Conservation (phyloP, 2,113 vertebrate species). For the Ochotona princeps region DNA sequence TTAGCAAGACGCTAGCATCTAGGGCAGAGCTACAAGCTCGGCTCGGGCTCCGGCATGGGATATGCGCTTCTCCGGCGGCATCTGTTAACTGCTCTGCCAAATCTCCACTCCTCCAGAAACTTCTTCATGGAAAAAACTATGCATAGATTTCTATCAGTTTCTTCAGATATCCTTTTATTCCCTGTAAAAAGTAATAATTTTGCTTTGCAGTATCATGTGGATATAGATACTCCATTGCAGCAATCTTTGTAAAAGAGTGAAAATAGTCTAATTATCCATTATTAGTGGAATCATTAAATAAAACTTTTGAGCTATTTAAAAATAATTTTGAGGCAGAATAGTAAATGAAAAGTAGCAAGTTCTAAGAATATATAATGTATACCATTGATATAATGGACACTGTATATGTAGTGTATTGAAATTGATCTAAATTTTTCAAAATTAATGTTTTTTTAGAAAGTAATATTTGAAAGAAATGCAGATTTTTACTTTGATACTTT, state of each 20-base stretch:
- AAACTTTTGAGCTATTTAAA: not conserved
- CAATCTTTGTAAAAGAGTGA: conserved; percentile 24
- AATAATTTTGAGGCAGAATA: conserved; percentile 29
- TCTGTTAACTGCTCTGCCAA: no score
- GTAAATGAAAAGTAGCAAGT: conserved; percentile 35
- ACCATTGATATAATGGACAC: conserved; percentile 47
- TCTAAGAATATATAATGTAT: not conserved
- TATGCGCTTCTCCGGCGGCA: no score
- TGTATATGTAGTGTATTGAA: conserved; percentile 8
- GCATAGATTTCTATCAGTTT: no score
- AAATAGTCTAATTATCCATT: not conserved
- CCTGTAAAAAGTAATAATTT: conserved; percentile 45
- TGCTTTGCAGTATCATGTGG: not conserved
- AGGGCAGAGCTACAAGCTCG: no score
- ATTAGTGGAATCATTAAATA: not conserved
- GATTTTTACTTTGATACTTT: conserved; percentile 22
- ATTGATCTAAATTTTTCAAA: not conserved
- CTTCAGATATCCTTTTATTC: not conserved
- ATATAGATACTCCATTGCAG: not conserved
- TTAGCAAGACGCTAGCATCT: no score
- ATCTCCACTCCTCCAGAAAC: no score
- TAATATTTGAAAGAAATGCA: not conserved
- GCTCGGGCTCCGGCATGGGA: no score
- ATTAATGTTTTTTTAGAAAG: not conserved
- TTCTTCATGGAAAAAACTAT: no score